A percentile compares a stretch with the other conserved stretches of the same genome.
These are phyloP conservation scores for Silvanus unidentatus DNA, from an alignment of 2,888 invertebrate genomes.

Conservation along the genomic window DNA sequence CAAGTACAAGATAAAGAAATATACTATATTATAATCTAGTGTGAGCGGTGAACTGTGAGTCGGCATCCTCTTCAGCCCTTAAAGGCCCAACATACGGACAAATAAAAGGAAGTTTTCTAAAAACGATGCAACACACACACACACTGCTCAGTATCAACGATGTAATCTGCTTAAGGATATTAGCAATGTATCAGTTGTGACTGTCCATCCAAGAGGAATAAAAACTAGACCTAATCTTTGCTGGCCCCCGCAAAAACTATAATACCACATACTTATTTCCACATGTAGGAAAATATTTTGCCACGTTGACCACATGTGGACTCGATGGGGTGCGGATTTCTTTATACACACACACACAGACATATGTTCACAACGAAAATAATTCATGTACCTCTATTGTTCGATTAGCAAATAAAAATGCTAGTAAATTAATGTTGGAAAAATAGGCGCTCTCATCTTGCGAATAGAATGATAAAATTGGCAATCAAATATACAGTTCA, in stretches of 20 bases:
- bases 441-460: no score
- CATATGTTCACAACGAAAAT: slow-evolving; percentile 3
- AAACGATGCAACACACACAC: slow-evolving; percentile 5
- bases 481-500: slow-evolving; percentile 7
- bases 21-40: slow-evolving; percentile 2
- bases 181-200: slow-evolving; percentile 41
- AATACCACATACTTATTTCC: slow-evolving; percentile 1
- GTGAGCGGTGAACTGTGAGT: slow-evolving; percentile 27
- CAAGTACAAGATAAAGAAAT: neutral
- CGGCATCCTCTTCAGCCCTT: slow-evolving; percentile 26
- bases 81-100: no score
- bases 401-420: neutral
- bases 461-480: no score
- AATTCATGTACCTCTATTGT: neutral
- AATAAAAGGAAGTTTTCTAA: slow-evolving; percentile 18
- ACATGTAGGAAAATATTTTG: slow-evolving; percentile 1
- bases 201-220: slow-evolving; percentile 42
- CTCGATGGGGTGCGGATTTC: neutral
- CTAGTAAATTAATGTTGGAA: no score
- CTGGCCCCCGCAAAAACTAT: slow-evolving; percentile 14
- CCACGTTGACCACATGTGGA: slow-evolving; percentile 4
- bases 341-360: no score
- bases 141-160: slow-evolving; percentile 22
- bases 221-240: slow-evolving; percentile 36
- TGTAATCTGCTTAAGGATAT: slow-evolving; percentile 46